Evolutionary conservation across 2,113 vertebrate genomes (phyloP).

Genomic region (Morone saxatilis): DNA sequence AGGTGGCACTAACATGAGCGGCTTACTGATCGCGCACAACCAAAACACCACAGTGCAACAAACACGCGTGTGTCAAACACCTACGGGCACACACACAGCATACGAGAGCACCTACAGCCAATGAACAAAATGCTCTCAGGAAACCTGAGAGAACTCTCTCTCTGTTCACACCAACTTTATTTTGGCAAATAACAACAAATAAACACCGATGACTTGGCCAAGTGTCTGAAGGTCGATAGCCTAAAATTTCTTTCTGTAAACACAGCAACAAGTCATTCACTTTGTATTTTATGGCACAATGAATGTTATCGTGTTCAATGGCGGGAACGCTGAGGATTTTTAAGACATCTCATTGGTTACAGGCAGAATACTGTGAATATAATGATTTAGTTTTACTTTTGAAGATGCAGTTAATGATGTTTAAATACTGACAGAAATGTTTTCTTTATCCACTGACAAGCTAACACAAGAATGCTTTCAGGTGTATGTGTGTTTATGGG

Average conservation of each 20-base stretch:
- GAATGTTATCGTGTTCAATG: neutral
- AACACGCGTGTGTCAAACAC: conserved; percentile 12
- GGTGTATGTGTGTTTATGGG: neutral
- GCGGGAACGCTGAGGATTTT: neutral
- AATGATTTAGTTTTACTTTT: neutral
- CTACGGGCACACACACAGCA: conserved; percentile 2
- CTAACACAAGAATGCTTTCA: neutral
- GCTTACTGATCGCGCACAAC: conserved; percentile 26
- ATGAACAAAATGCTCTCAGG: neutral
- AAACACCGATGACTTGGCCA: neutral
- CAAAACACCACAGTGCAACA: conserved; percentile 22
- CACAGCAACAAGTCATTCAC: neutral
- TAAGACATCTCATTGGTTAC: neutral
- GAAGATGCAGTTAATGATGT: neutral
- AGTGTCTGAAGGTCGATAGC: neutral
- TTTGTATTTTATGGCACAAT: neutral
- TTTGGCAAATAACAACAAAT: neutral
- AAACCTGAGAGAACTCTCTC: neutral
- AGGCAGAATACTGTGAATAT: no score
- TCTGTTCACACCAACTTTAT: neutral
- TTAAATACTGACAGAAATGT: neutral
- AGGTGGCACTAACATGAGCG: no score
- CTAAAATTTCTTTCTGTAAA: neutral
- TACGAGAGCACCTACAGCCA: neutral
- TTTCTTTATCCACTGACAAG: neutral